These are phyloP conservation scores for Emydura subglobosa DNA, from an alignment of 2,113 vertebrate species.

Conservation along the genomic window DNA sequence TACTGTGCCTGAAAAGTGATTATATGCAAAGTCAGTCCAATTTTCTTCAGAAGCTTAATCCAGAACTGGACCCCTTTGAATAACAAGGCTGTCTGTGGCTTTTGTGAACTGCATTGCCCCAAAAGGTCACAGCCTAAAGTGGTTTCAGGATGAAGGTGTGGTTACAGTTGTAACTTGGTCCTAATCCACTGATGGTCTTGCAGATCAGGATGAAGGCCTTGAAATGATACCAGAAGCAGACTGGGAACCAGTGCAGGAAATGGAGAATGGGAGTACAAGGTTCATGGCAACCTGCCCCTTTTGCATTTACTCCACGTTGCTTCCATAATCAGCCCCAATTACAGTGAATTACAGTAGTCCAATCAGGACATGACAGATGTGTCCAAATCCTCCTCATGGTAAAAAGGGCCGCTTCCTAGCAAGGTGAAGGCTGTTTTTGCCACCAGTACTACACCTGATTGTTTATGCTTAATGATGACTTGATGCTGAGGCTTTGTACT, in stretches of 20 bases:
- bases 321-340: background rate
- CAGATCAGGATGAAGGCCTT: background rate
- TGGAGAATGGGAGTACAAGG: background rate
- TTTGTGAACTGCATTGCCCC: background rate
- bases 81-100: background rate
- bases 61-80: background rate
- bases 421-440: background rate
- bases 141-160: background rate
- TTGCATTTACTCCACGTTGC: background rate
- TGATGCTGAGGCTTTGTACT: background rate
- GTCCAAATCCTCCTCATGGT: background rate
- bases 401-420: background rate
- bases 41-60: background rate
- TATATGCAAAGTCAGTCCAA: background rate
- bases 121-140: background rate
- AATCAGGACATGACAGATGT: background rate
- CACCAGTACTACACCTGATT: background rate
- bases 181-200: background rate
- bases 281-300: background rate
- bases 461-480: background rate
- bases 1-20: background rate
- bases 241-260: background rate
- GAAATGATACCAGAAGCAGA: background rate
- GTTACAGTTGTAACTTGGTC: background rate
- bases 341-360: fast-evolving